Conservation (phyloP, 2,113 vertebrate genomes). For the Chlorodrepanis virens region DNA sequence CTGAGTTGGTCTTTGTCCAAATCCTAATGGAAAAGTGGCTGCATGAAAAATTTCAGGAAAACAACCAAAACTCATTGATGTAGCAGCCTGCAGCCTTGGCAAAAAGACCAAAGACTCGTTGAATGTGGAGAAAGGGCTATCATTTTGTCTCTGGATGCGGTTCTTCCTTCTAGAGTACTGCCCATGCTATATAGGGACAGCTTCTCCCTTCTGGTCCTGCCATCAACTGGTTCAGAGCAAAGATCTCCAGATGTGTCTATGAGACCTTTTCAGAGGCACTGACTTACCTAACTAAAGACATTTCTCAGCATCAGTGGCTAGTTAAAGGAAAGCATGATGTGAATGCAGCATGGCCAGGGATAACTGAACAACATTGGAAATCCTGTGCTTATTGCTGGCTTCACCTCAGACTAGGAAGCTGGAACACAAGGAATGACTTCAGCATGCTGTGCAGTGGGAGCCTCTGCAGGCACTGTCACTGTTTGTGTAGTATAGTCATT, state of each 20-base stretch:
- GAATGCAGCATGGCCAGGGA: background rate
- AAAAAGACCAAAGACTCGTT: background rate
- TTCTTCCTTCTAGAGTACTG: background rate
- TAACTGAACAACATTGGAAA: background rate
- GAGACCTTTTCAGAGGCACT: background rate
- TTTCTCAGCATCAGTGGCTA: background rate
- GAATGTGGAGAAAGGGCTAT: background rate
- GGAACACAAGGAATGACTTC: background rate
- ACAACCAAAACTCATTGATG: background rate
- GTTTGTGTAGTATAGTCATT: background rate
- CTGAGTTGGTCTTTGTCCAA: background rate
- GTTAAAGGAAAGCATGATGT: background rate
- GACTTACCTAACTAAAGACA: background rate
- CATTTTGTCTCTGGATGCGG: background rate
- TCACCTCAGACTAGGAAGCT: background rate
- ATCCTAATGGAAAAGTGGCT: background rate
- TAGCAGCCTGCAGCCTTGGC: background rate
- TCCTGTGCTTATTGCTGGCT: background rate
- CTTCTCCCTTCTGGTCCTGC: background rate
- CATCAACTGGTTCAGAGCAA: background rate
- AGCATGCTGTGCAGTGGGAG: background rate
- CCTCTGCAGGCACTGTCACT: background rate
- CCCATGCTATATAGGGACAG: background rate
- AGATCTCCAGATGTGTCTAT: fast-evolving
- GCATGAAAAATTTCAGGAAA: background rate